phyloP scores from a whole-genome alignment of 2,797 vertebrate species.

The Coilia nasus region DNA sequence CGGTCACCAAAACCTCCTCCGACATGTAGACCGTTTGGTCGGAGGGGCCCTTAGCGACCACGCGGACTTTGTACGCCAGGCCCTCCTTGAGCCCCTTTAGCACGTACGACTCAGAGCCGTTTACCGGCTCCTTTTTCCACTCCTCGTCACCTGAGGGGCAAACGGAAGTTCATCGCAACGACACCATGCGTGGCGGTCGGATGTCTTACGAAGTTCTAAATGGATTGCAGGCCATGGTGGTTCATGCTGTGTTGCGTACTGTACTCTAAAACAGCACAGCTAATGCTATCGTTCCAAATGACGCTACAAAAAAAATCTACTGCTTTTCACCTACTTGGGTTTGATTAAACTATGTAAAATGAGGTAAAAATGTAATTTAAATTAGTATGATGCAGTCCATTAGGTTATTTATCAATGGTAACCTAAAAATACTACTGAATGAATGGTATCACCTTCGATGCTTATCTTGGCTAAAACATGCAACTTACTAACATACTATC shows the following conservation, averaged over 20 bases:
- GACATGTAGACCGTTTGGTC: constrained; percentile 82
- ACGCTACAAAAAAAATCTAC: constrained; percentile 11
- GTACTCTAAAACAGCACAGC: neutral
- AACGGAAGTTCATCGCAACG: constrained; percentile 20
- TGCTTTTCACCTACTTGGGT: neutral
- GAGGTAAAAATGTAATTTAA: constrained; percentile 29
- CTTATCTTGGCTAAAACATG: neutral
- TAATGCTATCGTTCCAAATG: neutral
- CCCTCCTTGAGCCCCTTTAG: constrained; percentile 93
- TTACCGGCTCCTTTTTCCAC: constrained; percentile 91
- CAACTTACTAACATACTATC: constrained; percentile 26
- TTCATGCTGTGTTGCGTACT: neutral
- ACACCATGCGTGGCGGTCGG: constrained; percentile 37
- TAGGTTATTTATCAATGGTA: constrained; percentile 18
- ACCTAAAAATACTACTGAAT: constrained; percentile 20
- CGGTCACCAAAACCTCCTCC: constrained; percentile 88
- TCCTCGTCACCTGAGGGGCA: constrained; percentile 87
- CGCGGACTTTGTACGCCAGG: constrained; percentile 90
- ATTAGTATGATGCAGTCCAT: constrained; percentile 39
- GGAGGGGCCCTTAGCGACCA: constrained; percentile 86
- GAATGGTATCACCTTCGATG: constrained; percentile 17
- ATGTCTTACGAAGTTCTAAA: constrained; percentile 20
- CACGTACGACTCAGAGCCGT: constrained; percentile 89
- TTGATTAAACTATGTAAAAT: constrained; percentile 13
- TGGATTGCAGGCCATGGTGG: neutral